Percentiles rank a stretch among this genome's conserved stretches.
Conservation (phyloP, 2,888 invertebrate genomes). For the Meandrusa payeni region DNA sequence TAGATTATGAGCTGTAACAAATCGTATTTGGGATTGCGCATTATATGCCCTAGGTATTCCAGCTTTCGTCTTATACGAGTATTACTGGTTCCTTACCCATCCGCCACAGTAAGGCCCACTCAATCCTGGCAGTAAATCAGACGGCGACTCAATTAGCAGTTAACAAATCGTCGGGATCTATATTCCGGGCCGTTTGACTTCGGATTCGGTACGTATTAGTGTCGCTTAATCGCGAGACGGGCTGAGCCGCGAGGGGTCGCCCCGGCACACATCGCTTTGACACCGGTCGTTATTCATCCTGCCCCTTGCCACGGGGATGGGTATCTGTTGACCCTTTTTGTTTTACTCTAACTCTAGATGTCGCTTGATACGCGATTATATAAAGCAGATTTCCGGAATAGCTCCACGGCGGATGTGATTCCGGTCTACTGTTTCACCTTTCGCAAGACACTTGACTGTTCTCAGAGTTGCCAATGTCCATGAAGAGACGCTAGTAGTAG, state of each 20-base stretch:
- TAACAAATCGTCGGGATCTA: constrained; percentile 77
- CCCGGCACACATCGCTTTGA: constrained; percentile 75
- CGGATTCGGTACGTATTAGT: constrained; percentile 77
- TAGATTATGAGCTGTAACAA: too few relatives aligned
- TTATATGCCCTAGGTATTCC: too few relatives aligned
- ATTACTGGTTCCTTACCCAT: too few relatives aligned
- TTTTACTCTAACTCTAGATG: constrained; percentile 31
- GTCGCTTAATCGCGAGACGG: constrained; percentile 74
- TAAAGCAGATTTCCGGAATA: too few relatives aligned
- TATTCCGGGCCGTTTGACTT: constrained; percentile 78
- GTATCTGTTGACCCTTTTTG: constrained; percentile 59
- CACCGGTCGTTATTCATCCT: constrained; percentile 75
- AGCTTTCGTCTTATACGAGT: too few relatives aligned
- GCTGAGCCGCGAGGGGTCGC: constrained; percentile 56
- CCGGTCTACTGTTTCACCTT: too few relatives aligned
- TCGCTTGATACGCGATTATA: not conserved
- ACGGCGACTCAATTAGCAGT: constrained; percentile 58
- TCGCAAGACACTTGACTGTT: too few relatives aligned
- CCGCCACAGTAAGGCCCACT: not conserved
- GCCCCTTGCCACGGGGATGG: constrained; percentile 60
- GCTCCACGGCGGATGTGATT: too few relatives aligned
- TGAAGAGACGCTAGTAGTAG: too few relatives aligned
- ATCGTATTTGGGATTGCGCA: too few relatives aligned
- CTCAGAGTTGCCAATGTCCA: too few relatives aligned
- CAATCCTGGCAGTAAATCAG: constrained; percentile 45